Conservation (phyloP, 2,888 invertebrate species). For the Sclerodermus sp. region DNA sequence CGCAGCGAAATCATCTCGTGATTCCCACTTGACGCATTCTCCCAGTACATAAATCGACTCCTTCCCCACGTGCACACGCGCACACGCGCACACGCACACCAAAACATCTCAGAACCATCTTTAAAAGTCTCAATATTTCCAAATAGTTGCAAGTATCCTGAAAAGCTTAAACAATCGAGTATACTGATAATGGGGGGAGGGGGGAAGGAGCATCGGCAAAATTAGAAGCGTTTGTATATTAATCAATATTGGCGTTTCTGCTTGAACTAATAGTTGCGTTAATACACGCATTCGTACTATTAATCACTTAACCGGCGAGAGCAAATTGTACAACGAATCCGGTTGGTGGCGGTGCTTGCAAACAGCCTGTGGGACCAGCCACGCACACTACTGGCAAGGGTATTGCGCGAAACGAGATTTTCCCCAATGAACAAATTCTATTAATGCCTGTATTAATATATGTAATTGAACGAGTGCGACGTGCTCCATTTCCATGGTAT, state of each 20-base stretch:
- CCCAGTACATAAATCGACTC: too few species aligned
- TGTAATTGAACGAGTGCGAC: constrained; percentile 15
- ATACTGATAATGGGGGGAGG: too few species aligned
- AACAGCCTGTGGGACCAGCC: constrained; percentile 7
- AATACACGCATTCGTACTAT: constrained; percentile 10
- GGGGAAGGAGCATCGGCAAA: neutral
- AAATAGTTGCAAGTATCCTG: too few species aligned
- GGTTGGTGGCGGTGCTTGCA: constrained; percentile 5
- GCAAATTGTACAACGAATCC: constrained; percentile 2
- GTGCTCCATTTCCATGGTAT: constrained; percentile 4
- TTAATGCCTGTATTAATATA: constrained; percentile 21
- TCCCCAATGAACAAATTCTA: constrained; percentile 17
- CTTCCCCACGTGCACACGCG: too few species aligned
- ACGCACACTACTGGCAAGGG: neutral
- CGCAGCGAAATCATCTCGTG: too few species aligned
- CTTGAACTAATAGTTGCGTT: constrained; percentile 3
- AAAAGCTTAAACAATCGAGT: too few species aligned
- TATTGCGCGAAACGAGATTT: neutral
- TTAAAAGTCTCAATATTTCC: too few species aligned
- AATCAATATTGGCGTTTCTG: neutral
- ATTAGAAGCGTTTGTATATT: neutral
- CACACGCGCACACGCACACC: too few species aligned
- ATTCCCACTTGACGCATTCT: too few species aligned
- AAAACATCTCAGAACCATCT: too few species aligned
- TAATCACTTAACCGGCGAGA: constrained; percentile 7